Base-by-base conservation (phyloP, 2,113 vertebrate genomes). In the Mixornis gularis region DNA sequence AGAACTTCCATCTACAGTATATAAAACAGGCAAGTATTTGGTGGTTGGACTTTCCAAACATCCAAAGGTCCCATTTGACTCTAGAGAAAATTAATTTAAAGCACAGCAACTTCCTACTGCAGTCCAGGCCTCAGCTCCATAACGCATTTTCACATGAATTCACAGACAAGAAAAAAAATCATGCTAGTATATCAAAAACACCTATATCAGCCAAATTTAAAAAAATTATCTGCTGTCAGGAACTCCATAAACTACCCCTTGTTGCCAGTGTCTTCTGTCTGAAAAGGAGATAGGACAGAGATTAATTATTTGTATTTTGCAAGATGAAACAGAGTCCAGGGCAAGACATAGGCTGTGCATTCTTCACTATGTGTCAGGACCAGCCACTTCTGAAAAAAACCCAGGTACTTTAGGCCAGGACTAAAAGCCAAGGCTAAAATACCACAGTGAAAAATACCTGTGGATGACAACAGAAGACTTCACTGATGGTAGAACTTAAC, bases 91-190 rank as follows among this genome's bases (percentile, higher is more conserved):
- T n/a, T 74, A 80, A 93, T 68, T 66, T 84, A 91, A 92, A 91
- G 58, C 30, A 68, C 7, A 12, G 17, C 17, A 89, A 68, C n/a
- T 64, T 86, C 17, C 30, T 84, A 92, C 84, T 59, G 51, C n/a
- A 74, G 30, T 62, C 65, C 56, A 79, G 63, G n/a, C 29, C 66
- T 90, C 59, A 71, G 25, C 4, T 66, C 40, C n/a, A 2, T 74
- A 84, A 74, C 60, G 79, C 43, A 90, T 92, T 86, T 80, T 84
- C 69, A 84, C 56, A 64, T 32, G 13, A 93, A 82, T 87, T 87
- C 68, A 73, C 25, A 72, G 44, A 69, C 18, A 70, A 38, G 27
- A 16, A 68, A 87, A 79, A 71, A 79, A 71, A 76, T 36, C 52
- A 44, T 2, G 4, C 17, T 56, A 60, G n/a, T 81, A 60, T 71